A percentile compares a stretch with the other conserved stretches of the same genome.
Evolutionary conservation across 2,797 vertebrate species (phyloP).

Genomic region (Pseudomugil gertrudae): DNA sequence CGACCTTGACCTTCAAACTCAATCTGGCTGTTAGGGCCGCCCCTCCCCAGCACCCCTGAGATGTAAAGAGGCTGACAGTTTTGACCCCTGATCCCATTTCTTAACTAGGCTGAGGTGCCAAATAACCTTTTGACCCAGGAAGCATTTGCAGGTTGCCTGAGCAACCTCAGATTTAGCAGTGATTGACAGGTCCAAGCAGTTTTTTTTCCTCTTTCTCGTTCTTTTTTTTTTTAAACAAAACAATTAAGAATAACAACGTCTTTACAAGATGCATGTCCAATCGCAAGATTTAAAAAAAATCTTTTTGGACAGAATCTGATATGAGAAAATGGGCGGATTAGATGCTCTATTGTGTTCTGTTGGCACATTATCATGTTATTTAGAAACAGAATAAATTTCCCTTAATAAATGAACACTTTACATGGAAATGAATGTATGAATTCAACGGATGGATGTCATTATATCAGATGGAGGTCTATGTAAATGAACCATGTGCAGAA

Average conservation of each 20-base stretch:
- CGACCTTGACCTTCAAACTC: slow-evolving; percentile 89
- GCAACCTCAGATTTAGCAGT: slow-evolving; percentile 81
- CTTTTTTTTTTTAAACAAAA: slow-evolving; percentile 20
- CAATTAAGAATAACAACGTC: slow-evolving; percentile 33
- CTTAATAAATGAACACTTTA: slow-evolving; percentile 80
- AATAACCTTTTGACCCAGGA: slow-evolving; percentile 87
- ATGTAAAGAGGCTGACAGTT: slow-evolving; percentile 85
- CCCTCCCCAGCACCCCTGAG: slow-evolving; percentile 79
- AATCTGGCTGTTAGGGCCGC: slow-evolving; percentile 83
- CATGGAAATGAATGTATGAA: slow-evolving; percentile 82
- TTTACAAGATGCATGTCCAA: slow-evolving; percentile 32
- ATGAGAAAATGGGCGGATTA: slow-evolving; percentile 61
- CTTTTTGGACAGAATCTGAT: slow-evolving; percentile 22
- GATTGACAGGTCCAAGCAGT: slow-evolving; percentile 78
- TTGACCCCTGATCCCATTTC: slow-evolving; percentile 88
- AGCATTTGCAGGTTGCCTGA: slow-evolving; percentile 83
- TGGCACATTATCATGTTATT: slow-evolving; percentile 70
- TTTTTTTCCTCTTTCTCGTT: slow-evolving; percentile 37
- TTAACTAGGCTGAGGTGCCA: slow-evolving; percentile 86
- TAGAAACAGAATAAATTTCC: slow-evolving; percentile 81
- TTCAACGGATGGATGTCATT: slow-evolving; percentile 78
- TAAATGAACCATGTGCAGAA: slow-evolving; percentile 78
- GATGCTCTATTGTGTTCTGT: slow-evolving; percentile 73
- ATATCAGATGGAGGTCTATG: slow-evolving; percentile 80
- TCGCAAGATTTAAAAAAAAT: slow-evolving; percentile 8